Conservation (phyloP, 2,888 invertebrate genomes). For the Empis stercorea region DNA sequence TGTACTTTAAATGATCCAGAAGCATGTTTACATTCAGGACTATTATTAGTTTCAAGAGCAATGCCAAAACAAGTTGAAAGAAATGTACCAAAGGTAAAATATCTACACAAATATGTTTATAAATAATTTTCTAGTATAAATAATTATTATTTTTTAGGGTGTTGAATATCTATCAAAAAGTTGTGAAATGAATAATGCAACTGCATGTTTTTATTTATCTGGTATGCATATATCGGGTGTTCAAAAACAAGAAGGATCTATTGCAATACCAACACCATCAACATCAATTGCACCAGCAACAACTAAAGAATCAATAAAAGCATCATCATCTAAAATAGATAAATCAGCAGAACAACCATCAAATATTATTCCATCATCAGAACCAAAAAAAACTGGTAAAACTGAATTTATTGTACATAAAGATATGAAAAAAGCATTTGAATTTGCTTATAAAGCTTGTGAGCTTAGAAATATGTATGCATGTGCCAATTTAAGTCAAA, state of each 20-base stretch:
- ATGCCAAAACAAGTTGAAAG: slow-evolving; percentile 39
- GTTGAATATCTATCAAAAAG: slow-evolving; percentile 46
- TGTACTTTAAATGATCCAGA: slow-evolving; percentile 58
- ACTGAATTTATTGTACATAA: slow-evolving; percentile 44
- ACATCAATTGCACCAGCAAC: slow-evolving; percentile 2
- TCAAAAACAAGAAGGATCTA: slow-evolving; percentile 42
- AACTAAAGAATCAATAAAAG: neutral
- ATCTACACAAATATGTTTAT: no score
- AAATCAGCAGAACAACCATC: slow-evolving; percentile 6
- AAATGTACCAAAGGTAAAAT: slow-evolving; percentile 48
- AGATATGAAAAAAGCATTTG: slow-evolving; percentile 66
- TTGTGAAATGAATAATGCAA: slow-evolving; percentile 46
- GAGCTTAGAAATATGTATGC: slow-evolving; percentile 73
- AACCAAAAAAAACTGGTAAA: slow-evolving; percentile 24
- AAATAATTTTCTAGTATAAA: no score
- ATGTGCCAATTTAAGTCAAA: slow-evolving; percentile 80
- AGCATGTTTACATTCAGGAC: slow-evolving; percentile 64
- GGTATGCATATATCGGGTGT: slow-evolving; percentile 67
- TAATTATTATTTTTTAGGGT: no score
- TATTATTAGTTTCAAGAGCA: slow-evolving; percentile 49
- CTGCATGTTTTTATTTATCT: slow-evolving; percentile 69
- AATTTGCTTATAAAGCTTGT: slow-evolving; percentile 66
- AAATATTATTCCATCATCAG: slow-evolving; percentile 3
- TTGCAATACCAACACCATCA: slow-evolving; percentile 33
- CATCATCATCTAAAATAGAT: neutral